Percentiles rank a stretch among this genome's conserved stretches.
phyloP scores from a whole-genome alignment of 1,140 invertebrate species.

The Saxidomus purpurata region DNA sequence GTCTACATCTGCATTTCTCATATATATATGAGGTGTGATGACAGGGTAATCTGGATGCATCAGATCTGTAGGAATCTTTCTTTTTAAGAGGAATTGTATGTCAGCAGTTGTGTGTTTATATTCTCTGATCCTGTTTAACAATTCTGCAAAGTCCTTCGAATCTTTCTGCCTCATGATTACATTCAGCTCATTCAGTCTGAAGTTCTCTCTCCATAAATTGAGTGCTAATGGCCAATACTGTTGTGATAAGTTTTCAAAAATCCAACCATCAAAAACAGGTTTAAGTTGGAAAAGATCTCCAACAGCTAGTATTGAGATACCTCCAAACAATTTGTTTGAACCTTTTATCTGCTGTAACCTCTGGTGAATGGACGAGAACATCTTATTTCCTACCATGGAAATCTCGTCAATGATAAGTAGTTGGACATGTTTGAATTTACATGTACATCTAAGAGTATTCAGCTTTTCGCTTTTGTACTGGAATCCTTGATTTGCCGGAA shows the following conservation, averaged over 20 bases:
- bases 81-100: no score
- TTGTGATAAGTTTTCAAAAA: slow-evolving; percentile 57
- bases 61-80: neutral
- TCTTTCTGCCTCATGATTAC: slow-evolving; percentile 69
- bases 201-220: slow-evolving; percentile 65
- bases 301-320: no score
- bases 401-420: slow-evolving; percentile 17
- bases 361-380: slow-evolving; percentile 8
- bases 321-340: no score
- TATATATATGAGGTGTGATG: neutral
- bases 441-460: no score
- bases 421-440: no score
- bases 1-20: neutral
- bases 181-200: slow-evolving; percentile 58
- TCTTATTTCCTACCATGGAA: slow-evolving; percentile 27
- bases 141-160: slow-evolving; percentile 49
- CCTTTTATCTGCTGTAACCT: no score
- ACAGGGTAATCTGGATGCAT: neutral
- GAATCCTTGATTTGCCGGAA: no score
- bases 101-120: slow-evolving; percentile 70
- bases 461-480: no score
- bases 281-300: no score
- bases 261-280: slow-evolving; percentile 65
- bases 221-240: slow-evolving; percentile 39
- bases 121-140: slow-evolving; percentile 67